phyloP scores from a whole-genome alignment of 1,140 invertebrate species.

The Tribolium madens region DNA sequence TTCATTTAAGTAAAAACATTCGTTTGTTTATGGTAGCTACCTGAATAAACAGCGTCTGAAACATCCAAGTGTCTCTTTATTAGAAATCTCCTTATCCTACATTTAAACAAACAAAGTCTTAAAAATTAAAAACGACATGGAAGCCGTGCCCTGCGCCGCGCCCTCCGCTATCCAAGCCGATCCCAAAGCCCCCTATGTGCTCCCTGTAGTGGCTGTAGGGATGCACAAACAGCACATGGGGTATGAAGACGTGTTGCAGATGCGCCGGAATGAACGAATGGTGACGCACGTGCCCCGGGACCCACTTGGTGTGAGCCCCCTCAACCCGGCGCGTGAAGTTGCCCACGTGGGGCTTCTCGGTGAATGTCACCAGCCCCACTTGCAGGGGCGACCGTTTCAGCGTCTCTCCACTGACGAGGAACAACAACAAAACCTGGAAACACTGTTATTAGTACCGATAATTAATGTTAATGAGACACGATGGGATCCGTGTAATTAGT shows the following conservation, averaged over 20 bases:
- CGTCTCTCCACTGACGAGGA: conserved; percentile 9
- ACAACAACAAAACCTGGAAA: conserved; percentile 14
- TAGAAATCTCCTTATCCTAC: neutral
- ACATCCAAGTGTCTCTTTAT: conserved; percentile 1
- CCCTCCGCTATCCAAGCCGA: conserved; percentile 34
- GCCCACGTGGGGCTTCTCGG: neutral
- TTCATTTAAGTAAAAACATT: neutral
- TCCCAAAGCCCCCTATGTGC: conserved; percentile 40
- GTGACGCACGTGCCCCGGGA: conserved; percentile 39
- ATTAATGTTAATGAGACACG: conserved; percentile 37
- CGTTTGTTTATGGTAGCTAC: neutral
- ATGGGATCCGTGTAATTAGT: conserved; percentile 32
- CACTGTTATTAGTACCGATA: conserved; percentile 26
- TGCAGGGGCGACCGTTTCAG: conserved; percentile 1
- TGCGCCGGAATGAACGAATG: conserved; percentile 43
- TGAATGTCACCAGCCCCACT: conserved; percentile 10
- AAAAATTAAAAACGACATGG: conserved; percentile 32
- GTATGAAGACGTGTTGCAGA: conserved; percentile 23
- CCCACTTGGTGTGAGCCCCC: conserved; percentile 29
- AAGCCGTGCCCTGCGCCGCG: conserved; percentile 44
- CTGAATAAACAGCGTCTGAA: neutral
- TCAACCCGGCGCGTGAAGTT: neutral
- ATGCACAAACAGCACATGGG: neutral
- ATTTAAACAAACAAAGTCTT: neutral
- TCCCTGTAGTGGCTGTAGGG: conserved; percentile 21